These are phyloP conservation scores for Dorcus parallelipipedus DNA, from an alignment of 2,888 invertebrate genomes.

Conservation along the genomic window DNA sequence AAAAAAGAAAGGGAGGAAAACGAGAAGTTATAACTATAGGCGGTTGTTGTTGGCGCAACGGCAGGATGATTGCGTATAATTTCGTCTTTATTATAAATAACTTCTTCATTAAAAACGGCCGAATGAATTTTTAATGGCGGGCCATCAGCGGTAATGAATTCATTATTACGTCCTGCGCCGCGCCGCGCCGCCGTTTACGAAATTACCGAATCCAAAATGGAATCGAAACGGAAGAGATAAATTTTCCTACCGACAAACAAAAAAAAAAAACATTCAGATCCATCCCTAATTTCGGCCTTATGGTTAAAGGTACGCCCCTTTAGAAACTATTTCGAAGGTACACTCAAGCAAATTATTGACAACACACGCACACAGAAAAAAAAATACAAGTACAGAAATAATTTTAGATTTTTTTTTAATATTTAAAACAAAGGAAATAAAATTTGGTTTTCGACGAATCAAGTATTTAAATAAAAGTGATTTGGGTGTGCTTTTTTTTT, in stretches of 20 bases:
- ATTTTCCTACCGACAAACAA: constrained; percentile 25
- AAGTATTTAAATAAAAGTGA: too few relatives aligned
- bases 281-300: constrained; percentile 32
- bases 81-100: too few relatives aligned
- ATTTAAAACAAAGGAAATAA: too few relatives aligned
- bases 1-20: too few relatives aligned
- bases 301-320: constrained; percentile 6
- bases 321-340: neutral
- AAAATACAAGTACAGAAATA: too few relatives aligned
- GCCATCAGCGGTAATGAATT: neutral
- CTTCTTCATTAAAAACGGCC: too few relatives aligned
- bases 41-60: too few relatives aligned
- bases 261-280: constrained; percentile 20
- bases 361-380: neutral
- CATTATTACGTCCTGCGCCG: neutral
- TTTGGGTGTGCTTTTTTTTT: neutral
- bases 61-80: too few relatives aligned
- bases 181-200: neutral
- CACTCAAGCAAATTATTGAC: neutral
- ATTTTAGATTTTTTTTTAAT: too few relatives aligned
- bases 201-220: constrained; percentile 8
- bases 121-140: neutral
- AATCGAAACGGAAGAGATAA: constrained; percentile 5
- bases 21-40: too few relatives aligned
- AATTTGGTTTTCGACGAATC: too few relatives aligned